Conservation (phyloP, 2,888 invertebrate genomes). For the Chloroclystis v-ata region DNA sequence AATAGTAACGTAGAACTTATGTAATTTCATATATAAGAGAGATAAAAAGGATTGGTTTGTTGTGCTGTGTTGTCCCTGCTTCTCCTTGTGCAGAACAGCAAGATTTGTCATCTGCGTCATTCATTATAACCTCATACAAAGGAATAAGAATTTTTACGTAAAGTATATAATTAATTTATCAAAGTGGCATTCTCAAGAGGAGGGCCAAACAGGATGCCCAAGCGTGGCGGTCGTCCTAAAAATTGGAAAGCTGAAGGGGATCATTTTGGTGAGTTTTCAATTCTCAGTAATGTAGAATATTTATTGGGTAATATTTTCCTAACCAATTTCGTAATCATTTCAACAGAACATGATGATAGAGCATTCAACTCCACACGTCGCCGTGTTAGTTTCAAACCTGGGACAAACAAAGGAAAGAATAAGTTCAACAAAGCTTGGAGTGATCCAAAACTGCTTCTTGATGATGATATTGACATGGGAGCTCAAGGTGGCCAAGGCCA, state of each 20-base stretch:
- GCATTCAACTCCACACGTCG: slow-evolving; percentile 51
- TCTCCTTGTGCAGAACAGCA: background rate
- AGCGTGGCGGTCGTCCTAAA: slow-evolving; percentile 63
- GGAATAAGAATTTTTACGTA: no score
- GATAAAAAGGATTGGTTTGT: no score
- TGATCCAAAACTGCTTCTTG: slow-evolving; percentile 71
- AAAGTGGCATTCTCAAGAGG: background rate
- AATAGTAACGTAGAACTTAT: no score
- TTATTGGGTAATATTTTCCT: no score
- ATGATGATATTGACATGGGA: slow-evolving; percentile 82
- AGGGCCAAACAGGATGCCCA: slow-evolving; percentile 52
- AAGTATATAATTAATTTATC: background rate
- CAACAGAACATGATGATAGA: slow-evolving; percentile 71
- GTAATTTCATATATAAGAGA: no score
- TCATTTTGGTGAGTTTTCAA: slow-evolving; percentile 56
- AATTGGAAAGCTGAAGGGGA: slow-evolving; percentile 60
- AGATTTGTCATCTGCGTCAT: slow-evolving; percentile 29
- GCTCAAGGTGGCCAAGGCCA: slow-evolving; percentile 53
- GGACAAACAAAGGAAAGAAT: slow-evolving; percentile 63
- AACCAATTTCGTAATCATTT: no score
- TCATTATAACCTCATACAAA: slow-evolving; percentile 21
- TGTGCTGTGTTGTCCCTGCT: no score
- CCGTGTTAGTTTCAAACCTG: slow-evolving; percentile 77
- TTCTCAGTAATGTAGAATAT: background rate
- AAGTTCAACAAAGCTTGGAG: slow-evolving; percentile 63